Base-by-base conservation (phyloP, 2,797 vertebrate genomes). In the Prunella strophiata region DNA sequence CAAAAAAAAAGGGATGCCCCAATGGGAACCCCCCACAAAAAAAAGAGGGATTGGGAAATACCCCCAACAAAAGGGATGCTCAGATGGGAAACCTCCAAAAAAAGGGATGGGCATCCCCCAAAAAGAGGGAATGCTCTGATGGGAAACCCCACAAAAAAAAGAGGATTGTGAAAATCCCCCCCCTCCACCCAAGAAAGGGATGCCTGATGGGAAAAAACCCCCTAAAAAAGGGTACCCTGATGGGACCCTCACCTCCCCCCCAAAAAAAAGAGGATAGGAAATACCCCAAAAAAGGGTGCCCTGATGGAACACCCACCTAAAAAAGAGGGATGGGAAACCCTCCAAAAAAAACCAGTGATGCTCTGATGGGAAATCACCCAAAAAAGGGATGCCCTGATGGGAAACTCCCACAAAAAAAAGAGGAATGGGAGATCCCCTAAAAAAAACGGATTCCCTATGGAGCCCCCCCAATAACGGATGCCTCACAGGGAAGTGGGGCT, bases 401-500 rank as follows among this genome's bases (percentile, higher is more conserved):
- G 14, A 75, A 72, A 48, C 1, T 13, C 8, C 27, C 11, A 14
- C 25, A 29, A 62, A 47, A 29, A 4, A 34, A 43, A n/a, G n/a
- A n/a, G n/a, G n/a, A 34, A 34, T 34, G 27, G 38, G 14, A 75
- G 68, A 48, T 1, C 18, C 10, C 10, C 32, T 18, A n/a, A 10
- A 13, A 21, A 30, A 54, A 54, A 32, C 30, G 45, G 25, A 36
- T 36, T 18, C 11, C 10, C 40, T 16, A 43, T 34, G 32, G 27
- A 47, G 3, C 16, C 13, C 9, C 34, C 23, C n/a, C n/a, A n/a
- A n/a, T n/a, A 43, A 21, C 21, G 15, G 58, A 16, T 20, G 16
- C n/a, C 5, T 16, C 43, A 20, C 26, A 25, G 2, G 0, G 65
- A n/a, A 38, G 15, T 13, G 38, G 57, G 32, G 14, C 32, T 0